Conservation (phyloP, 2,113 vertebrate species). For the Labeo rohita region DNA sequence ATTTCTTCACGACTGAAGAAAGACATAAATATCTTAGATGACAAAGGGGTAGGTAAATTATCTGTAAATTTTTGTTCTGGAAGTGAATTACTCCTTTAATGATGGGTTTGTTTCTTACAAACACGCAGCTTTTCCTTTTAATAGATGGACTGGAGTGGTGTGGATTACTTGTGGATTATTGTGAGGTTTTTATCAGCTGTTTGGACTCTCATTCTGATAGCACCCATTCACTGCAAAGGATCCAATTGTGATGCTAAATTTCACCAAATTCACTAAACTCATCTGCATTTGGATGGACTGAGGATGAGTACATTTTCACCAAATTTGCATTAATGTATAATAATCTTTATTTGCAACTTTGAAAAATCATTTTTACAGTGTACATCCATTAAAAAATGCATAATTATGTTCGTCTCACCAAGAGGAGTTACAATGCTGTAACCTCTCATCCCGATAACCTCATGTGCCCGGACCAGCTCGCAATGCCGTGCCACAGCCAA, state of each 20-base stretch:
- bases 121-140: no score
- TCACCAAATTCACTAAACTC: not conserved
- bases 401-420: constrained; percentile 68
- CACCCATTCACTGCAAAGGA: not conserved
- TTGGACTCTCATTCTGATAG: not conserved
- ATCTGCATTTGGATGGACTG: not conserved
- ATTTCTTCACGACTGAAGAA: no score
- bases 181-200: not conserved
- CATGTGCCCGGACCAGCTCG: constrained; percentile 80
- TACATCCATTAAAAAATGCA: not conserved
- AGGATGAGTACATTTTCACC: not conserved
- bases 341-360: no score
- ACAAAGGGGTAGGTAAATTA: no score
- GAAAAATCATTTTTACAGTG: not conserved
- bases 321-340: not conserved
- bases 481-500: constrained; percentile 82
- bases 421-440: constrained; percentile 81
- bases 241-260: not conserved
- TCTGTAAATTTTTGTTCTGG: no score
- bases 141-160: no score
- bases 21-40: no score
- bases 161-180: not conserved
- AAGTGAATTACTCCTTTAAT: no score
- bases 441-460: constrained; percentile 83
- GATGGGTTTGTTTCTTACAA: no score